A percentile compares a stretch with the other conserved stretches of the same genome.
phyloP scores from a whole-genome alignment of 2,888 invertebrate genomes.

The Globia sparganii region DNA sequence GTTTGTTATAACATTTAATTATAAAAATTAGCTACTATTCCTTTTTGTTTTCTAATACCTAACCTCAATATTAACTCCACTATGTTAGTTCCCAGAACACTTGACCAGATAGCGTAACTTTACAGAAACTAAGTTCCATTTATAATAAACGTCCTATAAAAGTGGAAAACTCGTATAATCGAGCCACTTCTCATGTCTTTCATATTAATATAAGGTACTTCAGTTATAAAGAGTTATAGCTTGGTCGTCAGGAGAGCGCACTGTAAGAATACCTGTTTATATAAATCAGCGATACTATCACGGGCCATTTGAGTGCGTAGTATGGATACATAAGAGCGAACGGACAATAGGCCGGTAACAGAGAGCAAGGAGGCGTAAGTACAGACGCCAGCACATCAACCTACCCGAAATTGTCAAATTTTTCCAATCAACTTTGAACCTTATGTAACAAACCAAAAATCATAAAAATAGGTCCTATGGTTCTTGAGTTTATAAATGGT shows the following conservation, averaged over 20 bases:
- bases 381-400: no score
- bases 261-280: slow-evolving; percentile 37
- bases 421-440: no score
- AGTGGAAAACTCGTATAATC: slow-evolving; percentile 31
- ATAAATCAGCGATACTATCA: slow-evolving; percentile 50
- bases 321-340: slow-evolving; percentile 56
- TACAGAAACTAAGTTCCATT: slow-evolving; percentile 4
- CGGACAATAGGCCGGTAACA: slow-evolving; percentile 62
- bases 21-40: background rate
- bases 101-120: slow-evolving; percentile 31
- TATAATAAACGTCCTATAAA: slow-evolving; percentile 33
- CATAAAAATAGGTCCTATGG: no score
- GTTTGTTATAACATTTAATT: background rate
- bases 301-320: slow-evolving; percentile 58
- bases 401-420: no score
- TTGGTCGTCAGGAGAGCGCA: slow-evolving; percentile 15
- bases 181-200: slow-evolving; percentile 32
- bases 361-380: slow-evolving; percentile 46
- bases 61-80: background rate
- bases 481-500: no score
- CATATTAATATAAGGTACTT: slow-evolving; percentile 43
- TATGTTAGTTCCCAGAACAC: background rate
- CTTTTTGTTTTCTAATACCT: background rate
- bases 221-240: slow-evolving; percentile 38
- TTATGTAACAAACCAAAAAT: no score